Conservation (phyloP, 53 echinoderm and acorn worm species). For the Crossaster papposus region DNA sequence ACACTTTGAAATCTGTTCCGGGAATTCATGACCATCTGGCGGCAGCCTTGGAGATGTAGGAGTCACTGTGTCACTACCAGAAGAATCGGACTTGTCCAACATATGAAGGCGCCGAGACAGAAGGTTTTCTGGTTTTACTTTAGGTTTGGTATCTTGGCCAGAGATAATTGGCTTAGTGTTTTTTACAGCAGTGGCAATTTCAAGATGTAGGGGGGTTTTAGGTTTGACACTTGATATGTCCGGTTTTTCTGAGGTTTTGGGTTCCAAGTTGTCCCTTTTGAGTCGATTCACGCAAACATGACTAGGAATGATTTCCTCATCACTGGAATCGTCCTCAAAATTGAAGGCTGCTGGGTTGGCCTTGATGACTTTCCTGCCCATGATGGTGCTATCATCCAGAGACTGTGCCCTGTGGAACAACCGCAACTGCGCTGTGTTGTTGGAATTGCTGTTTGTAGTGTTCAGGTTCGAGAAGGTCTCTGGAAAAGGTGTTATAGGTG, state of each 20-base stretch:
- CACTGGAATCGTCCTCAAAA: conserved; percentile 81
- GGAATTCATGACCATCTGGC: conserved; percentile 94
- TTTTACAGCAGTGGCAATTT: neutral
- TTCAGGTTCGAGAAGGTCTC: conserved; percentile 42
- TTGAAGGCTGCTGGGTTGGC: conserved; percentile 62
- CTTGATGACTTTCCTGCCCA: conserved; percentile 69
- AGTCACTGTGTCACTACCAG: conserved; percentile 60
- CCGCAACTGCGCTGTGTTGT: conserved; percentile 37
- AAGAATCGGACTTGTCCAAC: conserved; percentile 61
- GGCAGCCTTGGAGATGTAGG: conserved; percentile 87
- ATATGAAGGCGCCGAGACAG: conserved; percentile 23
- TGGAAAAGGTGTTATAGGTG: conserved; percentile 46
- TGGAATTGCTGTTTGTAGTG: conserved; percentile 58
- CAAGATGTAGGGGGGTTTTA: neutral
- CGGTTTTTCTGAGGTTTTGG: conserved; percentile 5
- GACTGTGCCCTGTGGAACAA: conserved; percentile 50
- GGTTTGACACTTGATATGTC: neutral
- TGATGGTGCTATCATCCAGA: conserved; percentile 39
- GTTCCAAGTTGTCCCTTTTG: conserved; percentile 1
- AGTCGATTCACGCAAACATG: conserved; percentile 27
- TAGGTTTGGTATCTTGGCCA: neutral
- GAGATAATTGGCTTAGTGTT: neutral
- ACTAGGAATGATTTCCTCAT: conserved; percentile 57
- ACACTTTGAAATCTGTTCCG: conserved; percentile 70
- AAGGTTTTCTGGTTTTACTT: conserved; percentile 16